Percentiles rank a stretch among this genome's conserved stretches.
These are phyloP conservation scores for Phenacoccus solenopsis DNA, from an alignment of 1,140 invertebrate genomes.

Conservation along the genomic window DNA sequence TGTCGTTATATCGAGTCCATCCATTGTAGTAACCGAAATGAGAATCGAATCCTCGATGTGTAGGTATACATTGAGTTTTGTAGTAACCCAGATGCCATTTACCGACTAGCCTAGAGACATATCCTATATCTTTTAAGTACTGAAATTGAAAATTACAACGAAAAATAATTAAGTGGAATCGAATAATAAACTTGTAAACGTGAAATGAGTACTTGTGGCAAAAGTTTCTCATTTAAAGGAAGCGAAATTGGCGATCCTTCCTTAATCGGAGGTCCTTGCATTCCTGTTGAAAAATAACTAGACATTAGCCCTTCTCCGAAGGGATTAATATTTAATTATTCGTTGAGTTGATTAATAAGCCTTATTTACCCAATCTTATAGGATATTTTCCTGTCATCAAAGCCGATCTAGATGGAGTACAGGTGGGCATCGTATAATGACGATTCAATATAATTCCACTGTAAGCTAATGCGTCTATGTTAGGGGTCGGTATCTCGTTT, in stretches of 20 bases:
- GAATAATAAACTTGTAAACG: no score
- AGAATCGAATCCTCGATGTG: slow-evolving; percentile 48
- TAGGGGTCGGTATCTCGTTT: slow-evolving; percentile 43
- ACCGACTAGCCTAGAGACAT: not conserved
- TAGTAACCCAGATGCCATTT: slow-evolving; percentile 37
- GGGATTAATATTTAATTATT: no score
- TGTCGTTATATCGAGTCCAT: slow-evolving; percentile 49
- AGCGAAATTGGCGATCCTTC: slow-evolving; percentile 42
- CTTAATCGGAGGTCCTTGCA: slow-evolving; percentile 46
- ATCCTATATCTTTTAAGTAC: slow-evolving; percentile 7
- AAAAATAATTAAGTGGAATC: no score
- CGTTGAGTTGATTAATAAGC: no score
- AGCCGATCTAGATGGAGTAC: slow-evolving; percentile 42
- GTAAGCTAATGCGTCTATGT: slow-evolving; percentile 41
- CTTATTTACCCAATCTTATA: slow-evolving; percentile 36
- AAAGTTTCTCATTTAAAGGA: slow-evolving; percentile 38
- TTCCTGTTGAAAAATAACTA: slow-evolving; percentile 34
- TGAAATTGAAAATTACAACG: not conserved
- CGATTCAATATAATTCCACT: slow-evolving; percentile 37
- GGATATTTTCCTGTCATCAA: slow-evolving; percentile 45
- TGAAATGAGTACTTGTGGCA: slow-evolving; percentile 36
- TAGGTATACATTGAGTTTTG: slow-evolving; percentile 45
- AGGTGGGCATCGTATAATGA: slow-evolving; percentile 41
- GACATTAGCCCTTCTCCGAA: no score
- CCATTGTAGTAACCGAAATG: slow-evolving; percentile 51